These are phyloP conservation scores for Fratercula arctica DNA, from an alignment of 2,797 vertebrate genomes.

Conservation along the genomic window DNA sequence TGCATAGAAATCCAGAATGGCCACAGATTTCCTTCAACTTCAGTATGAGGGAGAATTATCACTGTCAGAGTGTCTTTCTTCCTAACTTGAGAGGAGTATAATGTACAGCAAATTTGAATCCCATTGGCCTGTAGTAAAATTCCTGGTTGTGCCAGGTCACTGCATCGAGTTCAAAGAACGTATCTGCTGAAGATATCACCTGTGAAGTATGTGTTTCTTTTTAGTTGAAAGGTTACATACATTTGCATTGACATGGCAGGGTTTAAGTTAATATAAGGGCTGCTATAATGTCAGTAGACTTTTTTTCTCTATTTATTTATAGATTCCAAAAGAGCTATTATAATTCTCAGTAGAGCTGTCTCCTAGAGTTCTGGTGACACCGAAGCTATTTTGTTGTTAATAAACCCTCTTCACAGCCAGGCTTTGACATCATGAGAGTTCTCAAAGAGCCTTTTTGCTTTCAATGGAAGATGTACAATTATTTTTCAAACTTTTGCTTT, in stretches of 20 bases:
- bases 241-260: not conserved
- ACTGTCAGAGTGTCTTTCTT: not conserved
- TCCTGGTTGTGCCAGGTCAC: not conserved
- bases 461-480: not conserved
- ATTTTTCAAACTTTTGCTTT: not conserved
- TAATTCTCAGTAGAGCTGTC: not conserved
- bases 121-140: not conserved
- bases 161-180: not conserved
- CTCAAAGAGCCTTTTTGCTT: not conserved
- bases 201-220: not conserved
- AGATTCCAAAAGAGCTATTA: conserved; percentile 5
- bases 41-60: not conserved
- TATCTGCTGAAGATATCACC: not conserved
- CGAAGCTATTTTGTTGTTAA: not conserved
- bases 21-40: not conserved
- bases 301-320: conserved; percentile 24
- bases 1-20: not conserved
- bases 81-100: not conserved
- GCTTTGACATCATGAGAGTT: not conserved
- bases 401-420: not conserved
- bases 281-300: not conserved
- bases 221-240: not conserved
- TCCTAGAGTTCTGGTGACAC: not conserved
- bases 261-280: not conserved
- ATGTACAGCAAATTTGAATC: not conserved